phyloP scores from a whole-genome alignment of 2,888 invertebrate species.

The Dione juno region DNA sequence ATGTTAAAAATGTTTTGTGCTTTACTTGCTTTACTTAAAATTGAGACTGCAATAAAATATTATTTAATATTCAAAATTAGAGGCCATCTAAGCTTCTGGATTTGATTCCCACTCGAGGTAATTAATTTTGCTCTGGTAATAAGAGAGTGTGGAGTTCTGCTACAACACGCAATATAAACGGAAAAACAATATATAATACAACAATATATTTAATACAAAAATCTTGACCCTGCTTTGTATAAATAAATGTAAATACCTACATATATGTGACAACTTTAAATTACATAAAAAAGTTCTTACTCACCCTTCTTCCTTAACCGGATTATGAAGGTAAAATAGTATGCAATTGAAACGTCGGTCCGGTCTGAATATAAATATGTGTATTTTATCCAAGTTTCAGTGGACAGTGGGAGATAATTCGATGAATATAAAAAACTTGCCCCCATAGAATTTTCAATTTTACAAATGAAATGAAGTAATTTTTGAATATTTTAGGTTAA shows the following conservation, averaged over 20 bases:
- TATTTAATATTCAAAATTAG: background rate
- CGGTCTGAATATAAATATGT: slow-evolving; percentile 77
- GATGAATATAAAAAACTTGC: slow-evolving; percentile 66
- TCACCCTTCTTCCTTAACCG: slow-evolving; percentile 71
- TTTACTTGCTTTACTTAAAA: too few relatives aligned
- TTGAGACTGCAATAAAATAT: background rate
- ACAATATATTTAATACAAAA: too few relatives aligned
- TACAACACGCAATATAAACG: too few relatives aligned
- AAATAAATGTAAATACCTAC: background rate
- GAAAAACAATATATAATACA: too few relatives aligned
- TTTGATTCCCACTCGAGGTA: too few relatives aligned
- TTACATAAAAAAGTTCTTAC: slow-evolving; percentile 51
- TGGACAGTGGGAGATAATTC: slow-evolving; percentile 67
- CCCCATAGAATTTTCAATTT: slow-evolving; percentile 3
- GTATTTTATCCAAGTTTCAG: slow-evolving; percentile 51
- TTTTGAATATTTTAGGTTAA: background rate
- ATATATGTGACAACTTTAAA: slow-evolving; percentile 41
- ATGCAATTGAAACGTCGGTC: slow-evolving; percentile 79
- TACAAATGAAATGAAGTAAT: background rate
- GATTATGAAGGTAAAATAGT: slow-evolving; percentile 69
- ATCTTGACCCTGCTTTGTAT: too few relatives aligned
- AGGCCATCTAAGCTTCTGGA: too few relatives aligned
- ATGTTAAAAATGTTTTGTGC: background rate
- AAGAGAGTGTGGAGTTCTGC: too few relatives aligned
- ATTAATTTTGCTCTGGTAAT: too few relatives aligned